Evolutionary conservation across 2,113 vertebrate species (phyloP), one percentile per base, ranked within the genome.

Genomic region (Hemibates koningsi): DNA sequence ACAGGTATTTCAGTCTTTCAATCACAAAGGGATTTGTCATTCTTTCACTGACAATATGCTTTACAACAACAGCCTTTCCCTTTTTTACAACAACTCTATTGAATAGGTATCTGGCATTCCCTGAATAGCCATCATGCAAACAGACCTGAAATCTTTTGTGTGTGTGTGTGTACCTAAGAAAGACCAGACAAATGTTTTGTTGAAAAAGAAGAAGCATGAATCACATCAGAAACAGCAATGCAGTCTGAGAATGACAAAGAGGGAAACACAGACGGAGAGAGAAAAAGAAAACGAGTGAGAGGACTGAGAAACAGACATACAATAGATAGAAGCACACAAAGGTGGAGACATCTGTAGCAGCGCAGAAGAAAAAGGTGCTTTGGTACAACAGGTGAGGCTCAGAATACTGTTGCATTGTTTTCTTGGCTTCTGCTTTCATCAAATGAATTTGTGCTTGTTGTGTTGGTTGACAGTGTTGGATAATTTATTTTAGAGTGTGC

Each of bases 121-220:
- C 80, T 81, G 68, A 93, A 90, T 89, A 90, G 68, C 61, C 87
- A 59, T 81, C 86, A 57, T 82, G 73, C 50, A 92, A 85, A 85
- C 57, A 83, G 17, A 27, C 53, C 45, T 38, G 73, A 13, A 57
- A 78, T 83, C 12, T 80, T 85, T 86, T 29, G 29, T 29, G 29
- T 29, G 29, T 32, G 29, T 32, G 32, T 32, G 32, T 81, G 24
- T 7, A 43, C 54, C 52, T 24, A 79, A 82, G 56, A 56, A 85
- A 76, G 66, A 19, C 53, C 32, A 83, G 6, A 59, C 29, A 78
- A 87, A 79, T 14, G 61, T 66, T 86, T 45, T 71, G 73, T 82
- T 80, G 45, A 82, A 83, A 17, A 48, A 3, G 27, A 7, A 29
- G 16, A 87, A 16, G 36, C 38, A 73, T 0, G 24, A 90, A 57